Base-by-base conservation (phyloP, 2,797 vertebrate genomes). In the Anisognathus igniventris region DNA sequence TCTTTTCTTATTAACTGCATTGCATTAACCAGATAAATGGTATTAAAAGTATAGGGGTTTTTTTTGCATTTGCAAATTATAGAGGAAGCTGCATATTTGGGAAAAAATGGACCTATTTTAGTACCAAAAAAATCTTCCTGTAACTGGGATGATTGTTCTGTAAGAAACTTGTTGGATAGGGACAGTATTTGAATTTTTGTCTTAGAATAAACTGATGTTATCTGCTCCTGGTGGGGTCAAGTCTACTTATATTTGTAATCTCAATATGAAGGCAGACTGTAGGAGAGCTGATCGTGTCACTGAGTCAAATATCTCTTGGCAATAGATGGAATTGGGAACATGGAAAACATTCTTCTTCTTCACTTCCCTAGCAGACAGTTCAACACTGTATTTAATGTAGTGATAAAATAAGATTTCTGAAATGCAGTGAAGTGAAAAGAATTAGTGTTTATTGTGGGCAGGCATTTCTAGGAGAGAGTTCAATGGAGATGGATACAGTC, bases 161-260 rank as follows among this genome's bases (percentile, higher is more conserved):
- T 73, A 86, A 78, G 54, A 80, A 79, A 89, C 3, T 44, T 74
- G 5, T 58, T 56, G 19, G 33, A 47, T 82, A 92, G 83, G 65
- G 24, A 61, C 64, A 79, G 31, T 2, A 13, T 79, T 35, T 94
- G 88, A 92, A 48, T 93, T 95, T 89, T 92, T 94, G n/a, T 88
- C 74, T 76, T 13, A 25, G 12, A 33, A 75, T 66, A 90, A 92
- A 65, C 16, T 23, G 37, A 19, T 77, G 23, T 68, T 91, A 70
- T 37, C 7, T 22, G 33, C 50, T 95, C 20, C 12, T 92, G 61
- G n/a, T 50, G 45, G 74, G 62, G 48, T 81, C 73, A 86, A 73
- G 35, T 37, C 67, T 94, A 15, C 72, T 82, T 78, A 27, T 11
- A 21, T 53, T 86, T 83, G 30, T 91, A 88, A 48, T 73, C 62